These are phyloP conservation scores for Uromys caudimaculatus DNA, from an alignment of 2,797 vertebrate species.

Conservation along the genomic window DNA sequence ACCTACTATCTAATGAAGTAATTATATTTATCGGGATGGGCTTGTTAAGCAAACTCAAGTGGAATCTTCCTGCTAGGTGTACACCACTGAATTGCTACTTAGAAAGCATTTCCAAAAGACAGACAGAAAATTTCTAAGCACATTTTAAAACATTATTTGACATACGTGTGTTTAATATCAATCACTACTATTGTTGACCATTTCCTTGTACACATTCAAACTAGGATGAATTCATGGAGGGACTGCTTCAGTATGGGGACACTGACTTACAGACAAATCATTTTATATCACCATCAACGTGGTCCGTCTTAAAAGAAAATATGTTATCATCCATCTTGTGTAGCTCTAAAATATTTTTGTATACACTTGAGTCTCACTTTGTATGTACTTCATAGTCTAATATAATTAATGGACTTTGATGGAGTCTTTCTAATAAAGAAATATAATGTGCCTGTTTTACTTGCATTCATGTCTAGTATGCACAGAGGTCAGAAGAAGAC, in stretches of 20 bases:
- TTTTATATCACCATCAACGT: not conserved
- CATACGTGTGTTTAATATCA: not conserved
- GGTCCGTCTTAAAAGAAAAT: not conserved
- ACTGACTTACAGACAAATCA: not conserved
- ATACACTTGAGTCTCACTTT: not conserved
- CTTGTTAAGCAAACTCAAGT: not conserved
- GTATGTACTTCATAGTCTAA: not conserved
- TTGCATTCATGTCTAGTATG: not conserved
- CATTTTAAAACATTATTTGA: not conserved
- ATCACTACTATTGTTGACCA: not conserved
- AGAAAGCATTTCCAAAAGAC: conserved; percentile 10
- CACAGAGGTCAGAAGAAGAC: not conserved
- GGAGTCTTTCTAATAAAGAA: not conserved
- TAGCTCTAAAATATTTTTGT: not conserved
- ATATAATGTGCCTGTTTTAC: not conserved
- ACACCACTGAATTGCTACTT: not conserved
- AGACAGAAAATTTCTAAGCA: not conserved
- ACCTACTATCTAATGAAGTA: not conserved
- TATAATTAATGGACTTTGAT: not conserved
- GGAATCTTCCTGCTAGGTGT: not conserved
- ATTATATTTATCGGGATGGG: not conserved
- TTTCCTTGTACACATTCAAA: not conserved
- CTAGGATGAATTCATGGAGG: not conserved
- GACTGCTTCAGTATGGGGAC: not conserved
- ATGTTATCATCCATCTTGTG: not conserved